Base-by-base conservation (phyloP, 2,888 invertebrate genomes). In the Aquatica leii region DNA sequence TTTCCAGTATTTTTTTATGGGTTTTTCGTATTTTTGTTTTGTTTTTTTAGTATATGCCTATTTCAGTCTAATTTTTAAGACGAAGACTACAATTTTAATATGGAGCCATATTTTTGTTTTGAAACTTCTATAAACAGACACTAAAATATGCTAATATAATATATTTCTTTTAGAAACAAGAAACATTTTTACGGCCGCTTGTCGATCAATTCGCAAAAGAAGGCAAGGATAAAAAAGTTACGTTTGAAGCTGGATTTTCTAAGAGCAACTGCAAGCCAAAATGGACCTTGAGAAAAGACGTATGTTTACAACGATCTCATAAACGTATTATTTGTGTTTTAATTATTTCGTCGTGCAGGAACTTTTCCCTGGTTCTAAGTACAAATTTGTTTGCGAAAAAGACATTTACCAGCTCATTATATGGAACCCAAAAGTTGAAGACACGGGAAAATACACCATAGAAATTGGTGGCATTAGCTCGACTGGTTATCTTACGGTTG, bases 371-470 rank as follows among this genome's bases (percentile, higher is more conserved):
- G 96, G 98, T 71, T 92, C 96, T 62, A 99, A 97, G 83, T 98
- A 94, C 82, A 97, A 98, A 83, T 94, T 99, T 82, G 92, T 92
- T 75, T 92, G 90, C 77, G 97, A 98, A 80, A 93, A 92, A 75
- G 95, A 97, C 77, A 88, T 90, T 0, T 97, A 98, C 81, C 93
- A 91, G 76, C 85, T 99, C 69, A 91, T 94, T 70, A 95, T 99
- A 75, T 87, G 87, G 80, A 89, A 88, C 75, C 97, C 99, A 0
- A 95, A 94, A 83, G 94, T 94, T 35, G 98, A 99, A 74, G 99
- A 99, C 81, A 93, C 93, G 71, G 99, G 98, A 74, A 97, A 97
- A 84, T 98, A 97, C 79, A 94, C 94, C 0, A 91, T 97, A 75
- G 97, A 98, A 84, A 95, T 98, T 73, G 92, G 94, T 74, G 95